Evolutionary conservation across 2,888 invertebrate genomes (phyloP).

Genomic region (Megalurothrips usitatus): DNA sequence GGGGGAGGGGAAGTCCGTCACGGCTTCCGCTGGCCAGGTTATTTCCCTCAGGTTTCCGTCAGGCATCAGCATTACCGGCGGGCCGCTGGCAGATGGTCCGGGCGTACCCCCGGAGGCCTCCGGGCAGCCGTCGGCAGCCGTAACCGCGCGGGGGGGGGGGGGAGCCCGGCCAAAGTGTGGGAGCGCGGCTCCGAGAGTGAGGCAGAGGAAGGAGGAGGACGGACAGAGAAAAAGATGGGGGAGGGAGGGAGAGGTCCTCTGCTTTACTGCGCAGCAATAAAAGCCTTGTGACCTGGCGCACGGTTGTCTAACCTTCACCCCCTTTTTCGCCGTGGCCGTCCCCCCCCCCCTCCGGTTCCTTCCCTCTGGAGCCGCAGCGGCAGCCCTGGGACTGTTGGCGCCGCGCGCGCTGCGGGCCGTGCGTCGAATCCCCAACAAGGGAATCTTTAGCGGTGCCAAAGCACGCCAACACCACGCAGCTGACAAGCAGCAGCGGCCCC

Average conservation of each 20-base stretch:
- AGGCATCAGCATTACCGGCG: too few species aligned
- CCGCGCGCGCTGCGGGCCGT: not conserved
- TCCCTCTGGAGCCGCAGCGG: not conserved
- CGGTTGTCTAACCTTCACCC: not conserved
- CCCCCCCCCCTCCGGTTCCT: not conserved
- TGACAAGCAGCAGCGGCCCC: not conserved
- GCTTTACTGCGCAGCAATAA: not conserved
- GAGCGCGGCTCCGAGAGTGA: too few species aligned
- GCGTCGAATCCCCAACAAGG: not conserved
- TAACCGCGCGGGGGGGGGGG: too few species aligned
- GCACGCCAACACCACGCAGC: too few species aligned
- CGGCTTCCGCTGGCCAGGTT: too few species aligned
- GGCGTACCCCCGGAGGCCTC: not conserved
- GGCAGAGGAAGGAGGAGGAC: too few species aligned
- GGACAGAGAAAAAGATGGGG: too few species aligned
- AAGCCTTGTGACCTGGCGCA: slow-evolving; percentile 5
- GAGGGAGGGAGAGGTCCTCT: too few species aligned
- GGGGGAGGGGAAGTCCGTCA: too few species aligned
- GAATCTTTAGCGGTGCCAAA: not conserved
- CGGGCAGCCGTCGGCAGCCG: not conserved
- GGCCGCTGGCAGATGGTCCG: too few species aligned
- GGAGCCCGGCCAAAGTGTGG: too few species aligned
- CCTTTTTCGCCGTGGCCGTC: not conserved
- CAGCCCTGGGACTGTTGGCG: not conserved
- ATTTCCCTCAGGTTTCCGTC: too few species aligned